Base-by-base conservation (phyloP, 2,888 invertebrate species). In the Aethes cnicana region DNA sequence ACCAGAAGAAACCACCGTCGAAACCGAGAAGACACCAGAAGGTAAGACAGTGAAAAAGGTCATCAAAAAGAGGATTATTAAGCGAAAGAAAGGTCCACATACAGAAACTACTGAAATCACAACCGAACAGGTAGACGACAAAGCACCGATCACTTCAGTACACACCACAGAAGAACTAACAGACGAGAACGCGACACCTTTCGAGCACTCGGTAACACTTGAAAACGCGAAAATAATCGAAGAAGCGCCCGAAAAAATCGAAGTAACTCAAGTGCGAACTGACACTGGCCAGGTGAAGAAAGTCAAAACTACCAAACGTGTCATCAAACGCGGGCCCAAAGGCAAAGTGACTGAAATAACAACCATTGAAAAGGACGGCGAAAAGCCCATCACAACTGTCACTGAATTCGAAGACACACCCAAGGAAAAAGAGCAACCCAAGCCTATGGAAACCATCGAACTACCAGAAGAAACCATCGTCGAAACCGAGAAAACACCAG, bases 321-420 rank as follows among this genome's bases (percentile, higher is more conserved):
- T 80, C 2, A 80, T 89, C 1, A 91, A 82, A 58, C 85, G 77
- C 42, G 90, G 83, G 1, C 66, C 68, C 0, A 85, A 87, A 41
- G 68, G 81, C 53, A 88, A 90, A 60, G 70, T 84, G 6, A 87
- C 91, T 1, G 85, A 84, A 64, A 84, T 84, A 9, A 72, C 81
- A 2, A 90, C 89, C 4, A 69, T 84, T n/a, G 74, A 86, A 54
- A 76, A 80, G 44, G 81, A 84, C 2, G 79, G 76, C 17, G 75
- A 82, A 43, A 63, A 60, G 1, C 78, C 82, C 0, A 62, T 76
- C 0, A 79, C 76, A 0, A 80, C 75, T 0, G 72, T 84, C 0
- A 52, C 60, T 0, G 62, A 66, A 6, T 8, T n/a, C 7, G 23
- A 68, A 68, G 79, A 36, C 66, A 61, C 35, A 8, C 66, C 28